Conservation (phyloP, 2,113 vertebrate genomes). For the Paraplagusia blochii region DNA sequence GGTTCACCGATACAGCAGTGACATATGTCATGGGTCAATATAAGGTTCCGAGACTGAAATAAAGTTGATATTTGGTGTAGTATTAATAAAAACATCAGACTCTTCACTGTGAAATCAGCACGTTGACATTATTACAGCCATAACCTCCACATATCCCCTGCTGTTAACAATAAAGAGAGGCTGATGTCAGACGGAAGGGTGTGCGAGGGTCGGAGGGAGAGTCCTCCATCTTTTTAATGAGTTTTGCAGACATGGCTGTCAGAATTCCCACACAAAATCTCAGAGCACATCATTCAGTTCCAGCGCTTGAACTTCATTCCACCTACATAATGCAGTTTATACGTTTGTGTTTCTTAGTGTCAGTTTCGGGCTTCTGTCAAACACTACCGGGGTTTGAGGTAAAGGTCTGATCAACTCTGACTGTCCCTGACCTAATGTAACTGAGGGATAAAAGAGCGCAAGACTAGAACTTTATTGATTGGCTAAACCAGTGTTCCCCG, state of each 20-base stretch:
- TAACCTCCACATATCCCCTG: slow-evolving; percentile 28
- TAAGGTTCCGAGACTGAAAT: too few relatives aligned
- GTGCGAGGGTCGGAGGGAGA: slow-evolving; percentile 44
- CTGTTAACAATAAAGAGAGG: slow-evolving; percentile 60
- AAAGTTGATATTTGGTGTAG: too few relatives aligned
- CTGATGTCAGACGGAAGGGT: slow-evolving; percentile 36
- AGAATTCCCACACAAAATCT: slow-evolving; percentile 37
- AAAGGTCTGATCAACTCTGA: background rate
- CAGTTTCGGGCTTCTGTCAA: background rate
- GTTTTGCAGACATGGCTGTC: slow-evolving; percentile 61
- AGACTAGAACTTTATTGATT: slow-evolving; percentile 56
- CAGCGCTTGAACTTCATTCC: background rate
- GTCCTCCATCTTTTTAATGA: slow-evolving; percentile 58
- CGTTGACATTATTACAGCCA: too few relatives aligned
- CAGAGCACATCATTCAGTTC: slow-evolving; percentile 5
- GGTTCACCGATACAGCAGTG: too few relatives aligned
- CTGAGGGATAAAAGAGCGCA: slow-evolving; percentile 57
- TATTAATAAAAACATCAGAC: too few relatives aligned
- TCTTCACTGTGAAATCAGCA: too few relatives aligned
- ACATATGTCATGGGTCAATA: too few relatives aligned
- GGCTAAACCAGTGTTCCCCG: too few relatives aligned
- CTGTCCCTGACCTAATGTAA: slow-evolving; percentile 4
- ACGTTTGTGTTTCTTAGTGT: background rate
- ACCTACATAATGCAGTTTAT: background rate
- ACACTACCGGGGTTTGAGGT: slow-evolving; percentile 10